Evolutionary conservation across 2,797 vertebrate genomes (phyloP), one percentile per base, ranked within the genome.

Genomic region (Heterohyrax brucei): DNA sequence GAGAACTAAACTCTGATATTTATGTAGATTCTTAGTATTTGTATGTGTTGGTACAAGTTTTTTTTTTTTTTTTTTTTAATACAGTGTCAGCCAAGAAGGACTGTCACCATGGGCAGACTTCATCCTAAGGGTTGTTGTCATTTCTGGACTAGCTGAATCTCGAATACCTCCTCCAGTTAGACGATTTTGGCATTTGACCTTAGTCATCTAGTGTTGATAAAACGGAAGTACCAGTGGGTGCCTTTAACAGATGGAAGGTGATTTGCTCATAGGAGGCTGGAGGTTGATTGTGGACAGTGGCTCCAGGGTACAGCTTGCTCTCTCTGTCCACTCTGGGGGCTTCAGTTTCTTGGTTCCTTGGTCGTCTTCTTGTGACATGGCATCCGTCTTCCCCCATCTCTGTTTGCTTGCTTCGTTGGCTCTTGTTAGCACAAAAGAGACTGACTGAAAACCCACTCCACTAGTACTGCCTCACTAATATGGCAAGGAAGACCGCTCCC

Each of bases 21-120:
- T 77, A 46, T 30, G 10, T 72, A 22, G 78, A 68, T 83, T 76
- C 9, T 75, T 89, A 68, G 85, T 9, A 72, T 77, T 75, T 93
- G 86, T 73, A 73, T 73, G 62, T 68, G 3, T 89, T 89, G 46
- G 26, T 62, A 18, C 12, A 80, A 13, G 24, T 53, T 87, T 95
- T 62, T 46, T 46, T 50, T 95, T 62, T 46, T 46, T 50, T 87
- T 95, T 62, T 82, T 76, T 61, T 2, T 77, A 87, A 33, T 18
- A 80, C 39, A 50, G 0, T 78, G 13, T 64, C 10, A 12, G 19
- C 10, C 48, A 78, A 84, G 24, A 87, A 78, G 10, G 7, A 13
- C 48, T 64, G 33, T 22, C 30, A 46, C 4, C 48, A 5, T 82
- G 14, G 44, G 4, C 2, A 81, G 53, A 84, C 64, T 59, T 14